A percentile compares a stretch with the other conserved stretches of the same genome.
phyloP scores from a whole-genome alignment of 1,140 invertebrate species.

The Venturia canescens region DNA sequence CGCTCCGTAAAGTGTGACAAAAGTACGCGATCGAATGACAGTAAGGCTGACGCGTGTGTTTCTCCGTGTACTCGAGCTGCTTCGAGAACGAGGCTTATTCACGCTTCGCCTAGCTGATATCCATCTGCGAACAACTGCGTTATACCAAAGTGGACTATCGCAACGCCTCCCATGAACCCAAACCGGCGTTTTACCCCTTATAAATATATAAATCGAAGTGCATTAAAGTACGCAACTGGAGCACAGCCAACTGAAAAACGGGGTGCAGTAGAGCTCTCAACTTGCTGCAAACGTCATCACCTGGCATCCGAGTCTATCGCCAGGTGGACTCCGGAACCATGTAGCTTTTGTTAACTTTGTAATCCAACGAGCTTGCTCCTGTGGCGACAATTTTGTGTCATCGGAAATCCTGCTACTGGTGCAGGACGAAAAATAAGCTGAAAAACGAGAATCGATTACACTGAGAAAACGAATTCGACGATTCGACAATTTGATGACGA shows the following conservation, averaged over 20 bases:
- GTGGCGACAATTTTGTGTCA: too few species aligned
- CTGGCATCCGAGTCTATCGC: slow-evolving; percentile 57
- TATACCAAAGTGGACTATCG: slow-evolving; percentile 41
- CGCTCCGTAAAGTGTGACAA: slow-evolving; percentile 58
- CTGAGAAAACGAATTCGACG: too few species aligned
- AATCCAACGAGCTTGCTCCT: too few species aligned
- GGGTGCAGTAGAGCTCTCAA: slow-evolving; percentile 47
- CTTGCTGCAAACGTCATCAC: slow-evolving; percentile 61
- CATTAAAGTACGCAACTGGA: slow-evolving; percentile 25
- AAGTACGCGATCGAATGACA: slow-evolving; percentile 47
- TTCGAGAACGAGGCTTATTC: slow-evolving; percentile 53
- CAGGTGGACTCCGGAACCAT: neutral
- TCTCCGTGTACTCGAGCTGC: slow-evolving; percentile 26
- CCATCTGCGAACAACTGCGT: slow-evolving; percentile 68
- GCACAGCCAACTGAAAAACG: slow-evolving; percentile 41
- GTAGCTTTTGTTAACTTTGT: neutral
- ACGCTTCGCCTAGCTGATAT: slow-evolving; percentile 67
- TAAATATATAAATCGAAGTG: neutral
- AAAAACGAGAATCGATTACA: too few species aligned
- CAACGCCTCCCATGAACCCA: slow-evolving; percentile 53
- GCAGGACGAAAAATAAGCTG: too few species aligned
- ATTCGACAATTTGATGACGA: too few species aligned
- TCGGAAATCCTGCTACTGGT: too few species aligned
- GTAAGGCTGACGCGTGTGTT: slow-evolving; percentile 64
- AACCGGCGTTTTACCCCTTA: slow-evolving; percentile 60